phyloP scores from a whole-genome alignment of 1,140 invertebrate species.

The Diorhabda sublineata region DNA sequence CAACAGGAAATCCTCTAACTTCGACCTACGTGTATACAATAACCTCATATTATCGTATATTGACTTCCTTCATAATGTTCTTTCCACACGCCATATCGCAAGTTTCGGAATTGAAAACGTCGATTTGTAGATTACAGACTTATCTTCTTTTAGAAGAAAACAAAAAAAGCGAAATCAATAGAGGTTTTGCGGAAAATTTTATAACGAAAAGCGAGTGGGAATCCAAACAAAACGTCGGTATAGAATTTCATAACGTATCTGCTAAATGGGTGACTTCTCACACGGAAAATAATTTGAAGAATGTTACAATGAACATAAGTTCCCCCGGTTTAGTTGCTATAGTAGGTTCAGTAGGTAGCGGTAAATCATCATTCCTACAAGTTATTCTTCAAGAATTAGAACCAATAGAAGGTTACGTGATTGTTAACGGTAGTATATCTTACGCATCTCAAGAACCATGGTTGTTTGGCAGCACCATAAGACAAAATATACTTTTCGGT shows the following conservation, averaged over 20 bases:
- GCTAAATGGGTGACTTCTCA: conserved; percentile 58
- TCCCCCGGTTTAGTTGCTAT: conserved; percentile 60
- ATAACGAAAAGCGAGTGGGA: not conserved
- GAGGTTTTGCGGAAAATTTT: not conserved
- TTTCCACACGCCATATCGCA: conserved; percentile 59
- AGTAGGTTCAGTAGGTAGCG: conserved; percentile 67
- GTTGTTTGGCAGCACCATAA: conserved; percentile 50
- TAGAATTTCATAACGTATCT: conserved; percentile 53
- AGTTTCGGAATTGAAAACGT: conserved; percentile 63
- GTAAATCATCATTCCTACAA: conserved; percentile 77
- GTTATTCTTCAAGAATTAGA: conserved; percentile 75
- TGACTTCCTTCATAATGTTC: conserved; percentile 66
- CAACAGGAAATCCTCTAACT: conserved; percentile 62
- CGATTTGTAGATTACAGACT: conserved; percentile 61
- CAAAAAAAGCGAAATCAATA: conserved; percentile 19
- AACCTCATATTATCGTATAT: conserved; percentile 66
- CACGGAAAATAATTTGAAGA: conserved; percentile 54
- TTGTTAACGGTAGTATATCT: conserved; percentile 51
- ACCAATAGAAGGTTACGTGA: conserved; percentile 42
- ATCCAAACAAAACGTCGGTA: conserved; percentile 32
- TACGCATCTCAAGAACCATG: conserved; percentile 61
- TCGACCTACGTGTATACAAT: conserved; percentile 73
- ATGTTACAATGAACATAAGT: conserved; percentile 52
- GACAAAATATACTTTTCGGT: conserved; percentile 65
- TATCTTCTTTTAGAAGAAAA: conserved; percentile 47